Evolutionary conservation across 2,797 vertebrate genomes (phyloP), one percentile per base, ranked within the genome.

Genomic region (Galaxias olidus): DNA sequence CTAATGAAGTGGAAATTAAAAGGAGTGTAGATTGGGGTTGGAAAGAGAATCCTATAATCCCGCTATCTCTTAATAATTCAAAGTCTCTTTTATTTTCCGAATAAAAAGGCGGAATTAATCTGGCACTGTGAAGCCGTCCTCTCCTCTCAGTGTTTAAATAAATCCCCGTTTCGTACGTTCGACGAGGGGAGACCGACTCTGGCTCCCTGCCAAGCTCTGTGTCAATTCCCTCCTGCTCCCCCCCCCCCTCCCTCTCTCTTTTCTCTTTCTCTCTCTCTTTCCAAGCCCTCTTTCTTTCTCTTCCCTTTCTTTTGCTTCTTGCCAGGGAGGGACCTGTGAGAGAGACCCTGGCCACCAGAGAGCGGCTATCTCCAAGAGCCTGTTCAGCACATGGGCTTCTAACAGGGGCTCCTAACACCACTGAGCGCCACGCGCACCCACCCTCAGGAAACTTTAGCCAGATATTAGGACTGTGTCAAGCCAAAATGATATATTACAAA

Each of bases 1-100:
- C 94, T 96, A 98, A 99, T 99, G 96, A 98, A 98, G 95, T 96
- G 92, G 93, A 98, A 98, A 98, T 99, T 98, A 98, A 98, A 96
- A 96, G 94, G 94, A 94, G 93, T 89, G 91, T 94, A 96, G 94
- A 94, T 94, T 93, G 87, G 95, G 94, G 94, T 90, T 92, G 92
- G 93, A 93, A 94, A 94, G 93, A 96, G 94, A 97, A 94, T 93
- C 93, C 94, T 95, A 95, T 98, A 98, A 99, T 98, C 96, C 96
- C 82, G 88, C 96, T 98, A 97, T 98, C 96, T 96, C 95, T 96
- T 94, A 94, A 96, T 96, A 98, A 96, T 98, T 98, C 96, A 98
- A 98, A 98, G 96, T 96, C 94, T 95, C 95, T 96, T 98, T 97
- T 97, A 97, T 98, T 96, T 97, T 94, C 90, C 86, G 94, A 97